Evolutionary conservation across 2,113 vertebrate genomes (phyloP).

Genomic region (Acanthisitta chloris): DNA sequence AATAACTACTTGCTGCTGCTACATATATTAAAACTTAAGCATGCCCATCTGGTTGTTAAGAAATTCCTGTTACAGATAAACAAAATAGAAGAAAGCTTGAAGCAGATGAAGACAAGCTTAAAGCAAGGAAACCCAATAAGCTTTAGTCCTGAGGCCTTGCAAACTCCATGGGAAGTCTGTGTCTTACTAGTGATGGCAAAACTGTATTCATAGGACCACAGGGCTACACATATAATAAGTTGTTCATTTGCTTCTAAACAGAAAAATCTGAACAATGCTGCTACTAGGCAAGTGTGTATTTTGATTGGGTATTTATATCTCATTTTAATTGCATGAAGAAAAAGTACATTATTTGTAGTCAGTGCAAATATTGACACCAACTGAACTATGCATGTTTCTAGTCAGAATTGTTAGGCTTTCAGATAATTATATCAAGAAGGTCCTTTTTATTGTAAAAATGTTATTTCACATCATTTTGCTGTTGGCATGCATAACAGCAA

Average conservation of each 20-base stretch:
- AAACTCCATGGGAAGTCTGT: not conserved
- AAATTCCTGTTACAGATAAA: not conserved
- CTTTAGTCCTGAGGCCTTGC: not conserved
- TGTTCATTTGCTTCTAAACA: not conserved
- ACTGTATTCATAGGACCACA: not conserved
- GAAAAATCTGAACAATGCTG: not conserved
- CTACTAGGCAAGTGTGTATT: not conserved
- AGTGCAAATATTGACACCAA: not conserved
- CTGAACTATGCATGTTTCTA: not conserved
- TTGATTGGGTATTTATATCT: not conserved
- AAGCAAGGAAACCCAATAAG: not conserved
- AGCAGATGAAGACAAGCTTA: not conserved
- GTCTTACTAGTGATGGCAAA: not conserved
- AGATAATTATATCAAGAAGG: not conserved
- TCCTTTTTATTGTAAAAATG: not conserved
- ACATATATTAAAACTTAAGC: not conserved
- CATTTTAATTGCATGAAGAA: not conserved
- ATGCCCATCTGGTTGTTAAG: too few species aligned
- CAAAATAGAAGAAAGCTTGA: not conserved
- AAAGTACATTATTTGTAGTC: not conserved
- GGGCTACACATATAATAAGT: rapidly evolving
- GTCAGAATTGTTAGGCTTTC: not conserved
- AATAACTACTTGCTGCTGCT: not conserved
- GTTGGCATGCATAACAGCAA: not conserved
- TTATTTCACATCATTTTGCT: not conserved